A percentile compares a stretch with the other conserved stretches of the same genome.
Conservation (phyloP, 1,140 invertebrate genomes). For the Zaprionus nigranus region DNA sequence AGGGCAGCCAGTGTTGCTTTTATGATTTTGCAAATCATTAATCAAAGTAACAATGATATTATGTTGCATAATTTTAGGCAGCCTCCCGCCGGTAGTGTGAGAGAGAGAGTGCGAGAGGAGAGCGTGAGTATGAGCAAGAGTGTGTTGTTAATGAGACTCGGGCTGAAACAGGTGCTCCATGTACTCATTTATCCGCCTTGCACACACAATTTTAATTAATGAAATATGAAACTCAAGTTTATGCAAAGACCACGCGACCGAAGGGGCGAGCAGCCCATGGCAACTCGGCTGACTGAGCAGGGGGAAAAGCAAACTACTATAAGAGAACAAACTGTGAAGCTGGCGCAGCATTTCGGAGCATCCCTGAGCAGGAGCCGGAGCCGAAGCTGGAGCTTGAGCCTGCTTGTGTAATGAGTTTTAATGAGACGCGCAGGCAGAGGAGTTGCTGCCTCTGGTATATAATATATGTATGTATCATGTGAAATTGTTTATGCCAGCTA, state of each 20-base stretch:
- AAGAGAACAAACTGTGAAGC: not conserved
- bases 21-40: slow-evolving; percentile 82
- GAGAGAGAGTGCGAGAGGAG: slow-evolving; percentile 21
- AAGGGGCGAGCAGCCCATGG: slow-evolving; percentile 3
- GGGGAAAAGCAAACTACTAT: slow-evolving; percentile 63
- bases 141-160: slow-evolving; percentile 62
- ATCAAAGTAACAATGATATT: slow-evolving; percentile 82
- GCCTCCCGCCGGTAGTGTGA: not conserved
- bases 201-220: slow-evolving; percentile 78
- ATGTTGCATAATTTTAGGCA: slow-evolving; percentile 69
- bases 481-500: slow-evolving; percentile 11
- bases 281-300: slow-evolving; percentile 1
- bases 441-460: slow-evolving; percentile 9
- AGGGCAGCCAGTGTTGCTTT: slow-evolving; percentile 43
- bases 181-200: slow-evolving; percentile 46
- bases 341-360: not conserved
- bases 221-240: slow-evolving; percentile 74
- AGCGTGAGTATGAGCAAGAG: slow-evolving; percentile 5
- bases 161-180: slow-evolving; percentile 63
- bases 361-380: slow-evolving; percentile 3
- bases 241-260: slow-evolving; percentile 57
- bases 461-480: slow-evolving; percentile 36
- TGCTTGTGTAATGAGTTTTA: slow-evolving; percentile 52
- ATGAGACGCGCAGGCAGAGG: slow-evolving; percentile 47
- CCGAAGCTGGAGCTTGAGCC: slow-evolving; percentile 12